phyloP scores from a whole-genome alignment of 2,888 invertebrate species.

The Camponotus fellah region DNA sequence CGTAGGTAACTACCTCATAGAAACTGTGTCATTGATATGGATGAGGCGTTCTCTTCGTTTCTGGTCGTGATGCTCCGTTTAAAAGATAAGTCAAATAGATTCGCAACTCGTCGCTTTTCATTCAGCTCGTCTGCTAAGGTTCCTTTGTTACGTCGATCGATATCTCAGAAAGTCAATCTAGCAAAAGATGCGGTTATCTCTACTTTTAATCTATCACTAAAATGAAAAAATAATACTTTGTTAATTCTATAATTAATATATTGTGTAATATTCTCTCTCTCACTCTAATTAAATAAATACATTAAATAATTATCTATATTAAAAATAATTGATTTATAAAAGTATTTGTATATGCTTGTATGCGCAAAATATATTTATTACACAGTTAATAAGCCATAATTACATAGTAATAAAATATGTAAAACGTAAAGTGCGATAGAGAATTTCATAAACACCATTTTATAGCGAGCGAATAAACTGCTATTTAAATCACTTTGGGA shows the following conservation, averaged over 20 bases:
- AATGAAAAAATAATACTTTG: conserved; percentile 15
- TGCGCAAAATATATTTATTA: background rate
- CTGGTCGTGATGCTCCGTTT: conserved; percentile 63
- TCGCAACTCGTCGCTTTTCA: conserved; percentile 60
- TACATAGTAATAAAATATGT: conserved; percentile 9
- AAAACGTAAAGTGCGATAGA: background rate
- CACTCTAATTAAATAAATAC: too few relatives aligned
- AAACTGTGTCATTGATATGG: conserved; percentile 75
- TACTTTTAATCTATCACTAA: conserved; percentile 41
- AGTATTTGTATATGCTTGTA: too few relatives aligned
- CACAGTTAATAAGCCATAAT: background rate
- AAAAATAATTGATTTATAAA: too few relatives aligned
- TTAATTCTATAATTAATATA: too few relatives aligned
- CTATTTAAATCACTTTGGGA: background rate
- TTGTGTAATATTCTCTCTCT: too few relatives aligned
- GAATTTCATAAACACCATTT: background rate
- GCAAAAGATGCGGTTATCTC: conserved; percentile 6
- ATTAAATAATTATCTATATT: too few relatives aligned
- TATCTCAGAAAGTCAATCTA: conserved; percentile 36
- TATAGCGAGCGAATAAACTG: background rate
- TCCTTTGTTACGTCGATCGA: conserved; percentile 43
- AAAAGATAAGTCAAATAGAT: conserved; percentile 77
- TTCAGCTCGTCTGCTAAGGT: conserved; percentile 21
- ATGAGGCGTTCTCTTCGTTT: conserved; percentile 68
- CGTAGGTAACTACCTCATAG: conserved; percentile 65